phyloP scores from a whole-genome alignment of 2,888 invertebrate genomes.

The Podotricha telesiphe region DNA sequence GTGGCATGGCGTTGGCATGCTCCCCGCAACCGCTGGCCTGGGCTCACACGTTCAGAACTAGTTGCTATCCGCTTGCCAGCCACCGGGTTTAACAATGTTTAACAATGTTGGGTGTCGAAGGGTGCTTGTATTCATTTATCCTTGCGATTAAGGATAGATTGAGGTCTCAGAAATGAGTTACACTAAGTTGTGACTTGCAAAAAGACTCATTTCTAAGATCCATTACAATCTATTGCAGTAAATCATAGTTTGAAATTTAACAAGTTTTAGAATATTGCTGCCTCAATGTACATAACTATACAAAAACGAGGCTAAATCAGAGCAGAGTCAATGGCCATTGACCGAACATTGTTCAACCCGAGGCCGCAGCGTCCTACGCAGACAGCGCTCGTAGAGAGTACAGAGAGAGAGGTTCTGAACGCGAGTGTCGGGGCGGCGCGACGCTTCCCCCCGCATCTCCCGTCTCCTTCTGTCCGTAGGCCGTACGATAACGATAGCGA shows the following conservation, averaged over 20 bases:
- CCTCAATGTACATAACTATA: not conserved
- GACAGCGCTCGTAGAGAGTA: not conserved
- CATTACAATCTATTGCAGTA: not conserved
- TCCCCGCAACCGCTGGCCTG: slow-evolving; percentile 69
- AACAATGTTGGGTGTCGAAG: slow-evolving; percentile 34
- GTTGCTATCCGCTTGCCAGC: slow-evolving; percentile 38
- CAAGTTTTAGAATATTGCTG: not conserved
- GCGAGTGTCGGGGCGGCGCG: slow-evolving; percentile 58
- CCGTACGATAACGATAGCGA: slow-evolving; percentile 82
- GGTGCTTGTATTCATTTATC: slow-evolving; percentile 12
- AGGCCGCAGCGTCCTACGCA: slow-evolving; percentile 19
- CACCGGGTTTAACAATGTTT: slow-evolving; percentile 44
- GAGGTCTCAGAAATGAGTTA: not conserved
- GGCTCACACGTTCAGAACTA: slow-evolving; percentile 66
- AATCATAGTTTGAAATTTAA: not conserved
- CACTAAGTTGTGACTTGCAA: not conserved
- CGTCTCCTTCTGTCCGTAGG: slow-evolving; percentile 83
- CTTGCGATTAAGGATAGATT: not conserved
- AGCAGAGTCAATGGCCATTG: not conserved
- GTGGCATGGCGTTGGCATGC: slow-evolving; percentile 81
- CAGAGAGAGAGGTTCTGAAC: slow-evolving; percentile 57
- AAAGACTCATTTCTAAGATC: not conserved
- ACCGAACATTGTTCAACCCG: slow-evolving; percentile 42
- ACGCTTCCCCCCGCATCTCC: slow-evolving; percentile 82
- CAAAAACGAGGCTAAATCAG: not conserved